Base-by-base conservation (phyloP, 1,140 invertebrate genomes). In the Colletes latitarsis region DNA sequence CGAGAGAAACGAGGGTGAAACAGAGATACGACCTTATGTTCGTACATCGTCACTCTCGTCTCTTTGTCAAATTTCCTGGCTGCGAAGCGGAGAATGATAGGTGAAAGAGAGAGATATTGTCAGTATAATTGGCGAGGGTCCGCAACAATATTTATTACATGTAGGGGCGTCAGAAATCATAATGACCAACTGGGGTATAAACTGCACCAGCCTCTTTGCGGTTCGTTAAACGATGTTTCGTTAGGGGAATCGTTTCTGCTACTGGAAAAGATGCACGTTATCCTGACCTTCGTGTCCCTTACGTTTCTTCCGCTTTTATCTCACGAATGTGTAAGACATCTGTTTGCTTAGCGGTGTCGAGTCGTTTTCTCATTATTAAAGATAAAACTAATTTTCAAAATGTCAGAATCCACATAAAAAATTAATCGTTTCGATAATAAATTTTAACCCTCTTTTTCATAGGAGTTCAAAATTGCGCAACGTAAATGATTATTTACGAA, bases 131-230 rank as follows among this genome's bases (percentile, higher is more conserved):
- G 91, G 88, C 91, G 90, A 88, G 90, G 90, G 90, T 89, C 78
- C 82, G 81, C 84, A 88, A 89, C 87, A 89, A 92, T 92, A 92
- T 92, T 92, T 92, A 92, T 92, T 92, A 88, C 90, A 85, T 88
- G 83, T 82, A 87, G 83, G 90, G 88, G 84, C 69, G 82, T 85
- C 84, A 89, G 90, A 91, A 90, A 90, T 91, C 87, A 87, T 91
- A 92, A 91, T 92, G 90, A 86, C 88, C 91, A 91, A 90, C 89
- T 90, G 90, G 89, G 91, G 87, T 90, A 90, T 90, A 90, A 90
- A 89, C 83, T 90, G 86, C 87, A 89, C 89, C 88, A 88, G 90
- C 89, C 91, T 92, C 91, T 92, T 92, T 92, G 91, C 89, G 91
- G 91, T 92, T 92, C 91, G 90, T 91, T 91, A 90, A 92, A 92